These are phyloP conservation scores for Halichondria panicea DNA, from an alignment of 37 sponge, comb jelly and placozoan species.

Conservation along the genomic window DNA sequence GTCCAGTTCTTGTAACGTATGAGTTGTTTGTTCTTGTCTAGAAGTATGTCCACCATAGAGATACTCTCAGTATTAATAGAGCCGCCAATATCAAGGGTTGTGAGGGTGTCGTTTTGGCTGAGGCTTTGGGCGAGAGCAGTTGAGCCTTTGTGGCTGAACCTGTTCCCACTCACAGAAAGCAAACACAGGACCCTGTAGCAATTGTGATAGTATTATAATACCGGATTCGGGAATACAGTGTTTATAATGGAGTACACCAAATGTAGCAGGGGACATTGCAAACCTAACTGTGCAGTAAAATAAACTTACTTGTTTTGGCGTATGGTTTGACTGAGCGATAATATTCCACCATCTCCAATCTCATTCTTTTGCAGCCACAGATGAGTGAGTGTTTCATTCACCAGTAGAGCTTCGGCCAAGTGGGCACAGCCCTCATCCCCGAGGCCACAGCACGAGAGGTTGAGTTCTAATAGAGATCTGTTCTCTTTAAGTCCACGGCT, in stretches of 20 bases:
- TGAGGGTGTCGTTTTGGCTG: slow-evolving; percentile 22
- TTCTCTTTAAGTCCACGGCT: slow-evolving; percentile 21
- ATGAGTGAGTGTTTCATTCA: slow-evolving; percentile 7
- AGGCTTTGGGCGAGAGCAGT: slow-evolving; percentile 12
- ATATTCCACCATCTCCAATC: slow-evolving; percentile 38
- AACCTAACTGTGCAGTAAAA: too few relatives aligned
- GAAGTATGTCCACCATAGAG: neutral
- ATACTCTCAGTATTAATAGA: neutral
- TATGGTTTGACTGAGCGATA: slow-evolving; percentile 3
- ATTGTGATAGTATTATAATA: too few relatives aligned
- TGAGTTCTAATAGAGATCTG: neutral
- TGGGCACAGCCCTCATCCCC: slow-evolving; percentile 39
- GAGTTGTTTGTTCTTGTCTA: slow-evolving; percentile 28
- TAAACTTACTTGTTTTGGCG: slow-evolving; percentile 14
- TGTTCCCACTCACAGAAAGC: slow-evolving; percentile 27
- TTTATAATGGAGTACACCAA: neutral
- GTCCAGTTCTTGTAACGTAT: neutral
- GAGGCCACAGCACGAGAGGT: slow-evolving; percentile 43
- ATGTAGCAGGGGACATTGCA: too few relatives aligned
- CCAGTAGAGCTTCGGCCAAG: slow-evolving; percentile 27
- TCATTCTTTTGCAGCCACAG: slow-evolving; percentile 19
- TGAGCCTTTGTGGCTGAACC: slow-evolving; percentile 19
- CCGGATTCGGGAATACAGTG: neutral
- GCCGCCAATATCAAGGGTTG: neutral
- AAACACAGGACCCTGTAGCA: slow-evolving; percentile 3